Percentiles rank a stretch among this genome's conserved stretches.
Conservation (phyloP, 2,113 vertebrate genomes). For the Pimephales promelas region DNA sequence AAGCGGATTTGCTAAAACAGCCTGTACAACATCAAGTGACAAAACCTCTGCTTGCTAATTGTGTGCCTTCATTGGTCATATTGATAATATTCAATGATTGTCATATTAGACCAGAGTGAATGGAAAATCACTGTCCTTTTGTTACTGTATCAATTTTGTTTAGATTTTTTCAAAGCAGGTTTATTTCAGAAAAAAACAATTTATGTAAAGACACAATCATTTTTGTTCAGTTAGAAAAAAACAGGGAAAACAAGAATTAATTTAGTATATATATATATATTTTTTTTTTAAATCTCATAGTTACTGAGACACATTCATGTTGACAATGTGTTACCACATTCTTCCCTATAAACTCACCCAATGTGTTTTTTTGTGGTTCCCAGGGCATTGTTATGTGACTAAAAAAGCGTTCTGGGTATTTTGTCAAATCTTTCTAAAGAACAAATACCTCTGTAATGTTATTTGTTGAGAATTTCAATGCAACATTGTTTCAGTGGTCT, state of each 20-base stretch:
- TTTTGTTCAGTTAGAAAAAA: neutral
- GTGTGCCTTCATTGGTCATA: neutral
- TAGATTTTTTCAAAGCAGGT: neutral
- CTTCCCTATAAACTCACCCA: neutral
- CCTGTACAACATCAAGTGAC: neutral
- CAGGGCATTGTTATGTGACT: neutral
- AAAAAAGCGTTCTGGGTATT: neutral
- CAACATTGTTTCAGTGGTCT: conserved; percentile 1
- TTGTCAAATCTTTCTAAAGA: neutral
- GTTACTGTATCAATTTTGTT: neutral
- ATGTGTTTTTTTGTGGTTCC: neutral
- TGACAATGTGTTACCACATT: neutral
- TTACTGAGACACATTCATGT: neutral
- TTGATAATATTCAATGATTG: too few species aligned
- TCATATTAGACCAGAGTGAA: neutral
- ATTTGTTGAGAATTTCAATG: neutral
- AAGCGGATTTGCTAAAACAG: neutral
- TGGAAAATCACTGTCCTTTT: neutral
- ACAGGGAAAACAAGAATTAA: neutral
- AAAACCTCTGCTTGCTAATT: neutral
- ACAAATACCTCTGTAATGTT: neutral
- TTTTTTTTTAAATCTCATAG: neutral
- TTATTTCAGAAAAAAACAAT: neutral
- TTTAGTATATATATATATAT: neutral
- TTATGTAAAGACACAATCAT: neutral